Evolutionary conservation across 2,888 invertebrate genomes (phyloP), one percentile per base, ranked within the genome.

Genomic region (Ectobius pallidus): DNA sequence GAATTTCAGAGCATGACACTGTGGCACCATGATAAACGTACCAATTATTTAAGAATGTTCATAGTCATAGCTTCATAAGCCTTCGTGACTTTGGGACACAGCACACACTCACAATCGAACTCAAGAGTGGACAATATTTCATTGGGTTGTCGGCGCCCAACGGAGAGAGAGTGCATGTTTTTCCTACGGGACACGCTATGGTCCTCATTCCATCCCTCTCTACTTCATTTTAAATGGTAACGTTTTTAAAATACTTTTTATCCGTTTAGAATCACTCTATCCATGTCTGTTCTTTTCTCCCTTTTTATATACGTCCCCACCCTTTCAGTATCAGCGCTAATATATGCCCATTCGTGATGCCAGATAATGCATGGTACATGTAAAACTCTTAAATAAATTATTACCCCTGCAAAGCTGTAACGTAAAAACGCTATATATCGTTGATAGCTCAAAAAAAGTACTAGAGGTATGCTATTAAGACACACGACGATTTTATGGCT

Each of bases 301-400:
- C 11, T 34, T 34, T 34, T 34, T 34, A 34, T 34, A 7, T 34
- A 7, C 11, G 11, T 14, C 27, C 58, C 30, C 3, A 3, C 58
- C 58, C 6, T 58, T 58, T 58, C 58, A 58, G 16, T 58, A 58
- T n/a, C 32, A 58, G 4, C 3, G n/a, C 27, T 58, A 58, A 58
- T 58, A 58, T 58, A 58, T 58, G 58, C 58, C 58, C 30, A 30
- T 58, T 58, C 58, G 32, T 58, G 32, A 0, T n/a, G 30, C n/a
- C 58, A 58, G 32, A 32, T 32, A 58, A 32, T 58, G 30, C 32
- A 32, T 58, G 30, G 27, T n/a, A 30, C 58, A n/a, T 58, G 58
- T 58, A 58, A 58, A 58, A 11, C 30, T 58, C 58, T 4, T 16
- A 58, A 30, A 58, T 58, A 30, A 58, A 30, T 30, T 30, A 58